Percentiles rank a stretch among this genome's conserved stretches.
Evolutionary conservation across 2,888 invertebrate species (phyloP).

Genomic region (Bruchidius siliquastri): DNA sequence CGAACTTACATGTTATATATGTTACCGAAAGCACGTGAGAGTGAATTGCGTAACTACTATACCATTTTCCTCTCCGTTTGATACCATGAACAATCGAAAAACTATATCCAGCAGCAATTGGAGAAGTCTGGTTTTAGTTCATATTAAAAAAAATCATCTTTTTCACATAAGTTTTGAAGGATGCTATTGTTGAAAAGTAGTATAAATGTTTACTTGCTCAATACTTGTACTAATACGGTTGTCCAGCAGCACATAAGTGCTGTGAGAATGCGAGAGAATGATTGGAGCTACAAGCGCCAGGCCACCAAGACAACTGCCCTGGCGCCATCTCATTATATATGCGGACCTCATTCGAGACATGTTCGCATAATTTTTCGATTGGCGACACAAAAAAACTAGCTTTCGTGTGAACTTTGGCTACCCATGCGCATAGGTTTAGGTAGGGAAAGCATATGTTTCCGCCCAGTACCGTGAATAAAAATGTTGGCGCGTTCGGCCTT

Average conservation of each 20-base stretch:
- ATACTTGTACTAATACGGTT: not conserved
- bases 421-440: not conserved
- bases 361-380: constrained; percentile 1
- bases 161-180: too few species aligned
- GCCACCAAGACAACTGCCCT: constrained; percentile 13
- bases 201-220: not conserved
- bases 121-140: too few species aligned
- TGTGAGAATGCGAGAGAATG: not conserved
- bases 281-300: not conserved
- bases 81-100: too few species aligned
- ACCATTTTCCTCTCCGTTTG: too few species aligned
- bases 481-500: too few species aligned
- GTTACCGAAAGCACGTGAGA: too few species aligned
- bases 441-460: too few species aligned
- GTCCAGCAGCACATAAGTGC: not conserved
- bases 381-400: not conserved
- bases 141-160: too few species aligned
- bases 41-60: too few species aligned
- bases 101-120: too few species aligned
- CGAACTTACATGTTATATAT: too few species aligned
- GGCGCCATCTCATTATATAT: constrained; percentile 35
- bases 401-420: not conserved
- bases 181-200: not conserved
- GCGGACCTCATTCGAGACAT: constrained; percentile 31
- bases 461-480: too few species aligned